Conservation (phyloP, 2,113 vertebrate genomes). For the Philantomba maxwellii region DNA sequence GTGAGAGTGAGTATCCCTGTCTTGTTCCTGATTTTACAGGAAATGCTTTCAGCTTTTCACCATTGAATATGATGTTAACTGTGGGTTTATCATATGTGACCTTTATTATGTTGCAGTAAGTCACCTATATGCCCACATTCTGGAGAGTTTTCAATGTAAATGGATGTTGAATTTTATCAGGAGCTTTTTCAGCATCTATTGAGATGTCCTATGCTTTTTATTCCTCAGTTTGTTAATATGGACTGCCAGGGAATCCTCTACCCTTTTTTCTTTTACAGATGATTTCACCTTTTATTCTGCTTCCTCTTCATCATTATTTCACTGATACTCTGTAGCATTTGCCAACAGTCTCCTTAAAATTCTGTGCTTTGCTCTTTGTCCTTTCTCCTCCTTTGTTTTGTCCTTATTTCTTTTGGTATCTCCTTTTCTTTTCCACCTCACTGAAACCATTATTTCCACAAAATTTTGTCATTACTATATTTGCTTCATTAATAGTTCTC, state of each 20-base stretch:
- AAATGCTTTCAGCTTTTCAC: neutral
- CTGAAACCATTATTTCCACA: neutral
- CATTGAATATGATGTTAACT: neutral
- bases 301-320: neutral
- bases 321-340: neutral
- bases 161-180: neutral
- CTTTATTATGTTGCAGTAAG: neutral
- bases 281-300: neutral
- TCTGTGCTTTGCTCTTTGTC: neutral
- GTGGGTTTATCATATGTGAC: neutral
- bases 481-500: neutral
- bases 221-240: neutral
- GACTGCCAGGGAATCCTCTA: neutral
- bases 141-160: neutral
- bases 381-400: neutral
- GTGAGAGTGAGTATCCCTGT: neutral
- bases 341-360: neutral
- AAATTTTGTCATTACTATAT: neutral
- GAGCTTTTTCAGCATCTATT: neutral
- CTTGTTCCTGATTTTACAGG: neutral
- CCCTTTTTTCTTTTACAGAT: neutral
- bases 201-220: neutral
- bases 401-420: neutral
- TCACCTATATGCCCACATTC: neutral
- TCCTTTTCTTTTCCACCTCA: neutral